These are phyloP conservation scores for Eupsilia transversa DNA, from an alignment of 2,888 invertebrate genomes.

Conservation along the genomic window DNA sequence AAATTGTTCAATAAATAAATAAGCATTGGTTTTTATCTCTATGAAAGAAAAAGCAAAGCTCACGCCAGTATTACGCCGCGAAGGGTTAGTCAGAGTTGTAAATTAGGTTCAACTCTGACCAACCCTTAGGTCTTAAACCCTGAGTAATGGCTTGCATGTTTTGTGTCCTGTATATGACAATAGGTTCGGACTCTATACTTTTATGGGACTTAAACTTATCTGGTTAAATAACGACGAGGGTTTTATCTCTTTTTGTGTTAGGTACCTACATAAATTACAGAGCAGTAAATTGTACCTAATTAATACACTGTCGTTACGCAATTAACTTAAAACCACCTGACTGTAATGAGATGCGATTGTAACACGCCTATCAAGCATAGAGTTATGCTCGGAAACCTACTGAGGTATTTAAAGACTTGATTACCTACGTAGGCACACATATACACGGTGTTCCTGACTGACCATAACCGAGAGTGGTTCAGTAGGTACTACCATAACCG, in stretches of 20 bases:
- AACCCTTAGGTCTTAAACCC: no score
- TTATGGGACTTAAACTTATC: no score
- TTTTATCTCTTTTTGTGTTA: background rate
- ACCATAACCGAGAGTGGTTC: no score
- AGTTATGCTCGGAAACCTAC: background rate
- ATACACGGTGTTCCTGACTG: background rate
- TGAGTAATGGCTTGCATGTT: no score
- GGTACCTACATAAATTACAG: background rate
- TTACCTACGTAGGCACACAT: background rate
- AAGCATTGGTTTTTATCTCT: no score
- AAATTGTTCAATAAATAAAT: no score
- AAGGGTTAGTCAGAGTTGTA: background rate
- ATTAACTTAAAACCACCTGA: background rate
- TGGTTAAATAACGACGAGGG: background rate
- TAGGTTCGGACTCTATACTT: no score
- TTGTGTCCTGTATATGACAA: no score
- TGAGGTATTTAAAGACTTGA: background rate
- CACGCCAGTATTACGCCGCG: background rate
- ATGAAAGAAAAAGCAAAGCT: background rate
- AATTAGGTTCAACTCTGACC: background rate
- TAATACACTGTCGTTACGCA: background rate
- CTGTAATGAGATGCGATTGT: background rate
- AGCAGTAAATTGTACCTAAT: background rate
- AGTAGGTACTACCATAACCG: no score
- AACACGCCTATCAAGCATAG: constrained; percentile 3